Evolutionary conservation across 1,140 invertebrate genomes (phyloP).

Genomic region (Brachionus sp.): DNA sequence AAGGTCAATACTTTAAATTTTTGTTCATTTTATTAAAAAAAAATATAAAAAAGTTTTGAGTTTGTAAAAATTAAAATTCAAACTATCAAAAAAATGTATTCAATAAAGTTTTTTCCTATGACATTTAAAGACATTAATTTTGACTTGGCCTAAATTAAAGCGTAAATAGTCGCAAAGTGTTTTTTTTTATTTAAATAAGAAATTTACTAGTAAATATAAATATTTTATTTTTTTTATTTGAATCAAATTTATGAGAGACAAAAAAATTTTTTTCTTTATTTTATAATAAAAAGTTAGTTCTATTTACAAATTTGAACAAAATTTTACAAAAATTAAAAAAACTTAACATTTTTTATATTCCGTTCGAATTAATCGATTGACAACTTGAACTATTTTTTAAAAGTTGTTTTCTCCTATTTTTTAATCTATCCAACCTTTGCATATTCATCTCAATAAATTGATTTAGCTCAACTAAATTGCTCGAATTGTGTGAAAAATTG

Average conservation of each 20-base stretch:
- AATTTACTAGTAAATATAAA: too few species aligned
- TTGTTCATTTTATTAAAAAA: too few species aligned
- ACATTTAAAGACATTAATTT: too few species aligned
- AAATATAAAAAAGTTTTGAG: too few species aligned
- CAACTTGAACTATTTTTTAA: constrained; percentile 7
- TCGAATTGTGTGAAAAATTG: not conserved
- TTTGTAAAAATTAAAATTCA: too few species aligned
- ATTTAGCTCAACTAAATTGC: not conserved
- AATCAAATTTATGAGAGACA: not conserved
- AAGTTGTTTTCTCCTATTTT: not conserved
- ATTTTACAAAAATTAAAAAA: not conserved
- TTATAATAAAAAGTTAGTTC: not conserved
- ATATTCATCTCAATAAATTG: constrained; percentile 36
- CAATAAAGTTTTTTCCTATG: too few species aligned
- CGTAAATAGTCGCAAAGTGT: too few species aligned
- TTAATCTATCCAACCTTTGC: not conserved
- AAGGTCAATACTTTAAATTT: too few species aligned
- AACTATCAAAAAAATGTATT: too few species aligned
- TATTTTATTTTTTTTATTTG: not conserved
- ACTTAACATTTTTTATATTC: constrained; percentile 7
- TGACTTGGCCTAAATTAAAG: too few species aligned
- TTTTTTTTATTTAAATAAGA: too few species aligned
- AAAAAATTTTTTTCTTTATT: not conserved
- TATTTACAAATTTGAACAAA: constrained; percentile 20
- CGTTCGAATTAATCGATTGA: constrained; percentile 13